A percentile compares a stretch with the other conserved stretches of the same genome.
phyloP scores from a whole-genome alignment of 2,797 vertebrate species.

The Linurgus olivaceus region DNA sequence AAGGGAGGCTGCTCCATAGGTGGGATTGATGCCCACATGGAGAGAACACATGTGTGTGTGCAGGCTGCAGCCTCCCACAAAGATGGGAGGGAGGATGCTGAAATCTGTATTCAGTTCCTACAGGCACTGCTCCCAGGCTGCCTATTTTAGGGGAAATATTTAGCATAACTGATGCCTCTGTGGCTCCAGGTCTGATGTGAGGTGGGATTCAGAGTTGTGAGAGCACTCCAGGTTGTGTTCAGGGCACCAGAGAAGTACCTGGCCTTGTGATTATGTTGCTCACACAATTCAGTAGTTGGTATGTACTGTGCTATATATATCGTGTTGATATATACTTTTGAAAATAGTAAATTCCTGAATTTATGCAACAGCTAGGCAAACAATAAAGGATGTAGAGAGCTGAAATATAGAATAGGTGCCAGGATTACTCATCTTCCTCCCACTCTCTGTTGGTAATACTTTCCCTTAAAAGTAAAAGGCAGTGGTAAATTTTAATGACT shows the following conservation, averaged over 20 bases:
- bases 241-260: neutral
- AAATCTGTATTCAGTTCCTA: neutral
- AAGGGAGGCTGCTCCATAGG: neutral
- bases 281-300: neutral
- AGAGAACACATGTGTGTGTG: rapidly evolving
- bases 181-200: neutral
- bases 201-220: neutral
- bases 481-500: neutral
- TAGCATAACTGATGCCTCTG: neutral
- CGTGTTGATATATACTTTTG: neutral
- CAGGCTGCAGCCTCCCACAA: neutral
- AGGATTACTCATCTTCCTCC: constrained; percentile 39
- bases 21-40: neutral
- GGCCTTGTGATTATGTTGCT: neutral
- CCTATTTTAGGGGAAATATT: neutral
- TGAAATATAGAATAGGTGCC: constrained; percentile 10
- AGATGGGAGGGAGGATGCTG: neutral
- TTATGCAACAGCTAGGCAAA: constrained; percentile 1
- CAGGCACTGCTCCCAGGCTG: neutral
- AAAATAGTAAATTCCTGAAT: constrained; percentile 43
- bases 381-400: neutral
- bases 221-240: neutral
- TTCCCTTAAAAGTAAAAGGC: neutral
- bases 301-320: neutral
- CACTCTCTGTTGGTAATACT: neutral